phyloP scores from a whole-genome alignment of 2,888 invertebrate species.

The Hemistola chrysoprasaria region DNA sequence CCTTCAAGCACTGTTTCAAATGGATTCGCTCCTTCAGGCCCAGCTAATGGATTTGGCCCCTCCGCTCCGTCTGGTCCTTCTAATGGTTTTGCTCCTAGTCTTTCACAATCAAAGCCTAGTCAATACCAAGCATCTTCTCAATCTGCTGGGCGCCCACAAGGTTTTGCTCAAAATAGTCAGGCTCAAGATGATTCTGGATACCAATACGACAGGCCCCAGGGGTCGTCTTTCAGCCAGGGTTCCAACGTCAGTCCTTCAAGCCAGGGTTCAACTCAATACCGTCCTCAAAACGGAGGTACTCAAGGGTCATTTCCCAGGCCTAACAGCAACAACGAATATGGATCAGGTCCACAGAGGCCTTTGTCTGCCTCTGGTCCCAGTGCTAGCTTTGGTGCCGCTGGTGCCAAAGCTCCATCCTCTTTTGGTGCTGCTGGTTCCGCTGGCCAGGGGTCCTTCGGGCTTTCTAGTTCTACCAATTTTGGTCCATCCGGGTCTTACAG shows the following conservation, averaged over 20 bases:
- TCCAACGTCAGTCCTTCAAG: slow-evolving; percentile 3
- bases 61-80: slow-evolving; percentile 10
- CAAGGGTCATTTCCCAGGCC: slow-evolving; percentile 21
- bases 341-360: slow-evolving; percentile 8
- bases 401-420: not conserved
- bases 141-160: slow-evolving; percentile 25
- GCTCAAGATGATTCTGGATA: slow-evolving; percentile 38
- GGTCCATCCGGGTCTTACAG: no score
- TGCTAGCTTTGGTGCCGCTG: not conserved
- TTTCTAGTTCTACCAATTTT: slow-evolving; percentile 10
- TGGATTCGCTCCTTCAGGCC: slow-evolving; percentile 12
- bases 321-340: slow-evolving; percentile 12
- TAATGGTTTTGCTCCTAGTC: no score
- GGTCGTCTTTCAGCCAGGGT: slow-evolving; percentile 7
- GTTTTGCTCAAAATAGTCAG: slow-evolving; percentile 26
- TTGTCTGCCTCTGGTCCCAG: slow-evolving; percentile 21
- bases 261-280: slow-evolving; percentile 15
- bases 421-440: slow-evolving; percentile 2
- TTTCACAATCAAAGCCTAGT: slow-evolving; percentile 22
- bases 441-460: slow-evolving; percentile 15
- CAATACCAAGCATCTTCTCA: slow-evolving; percentile 31
- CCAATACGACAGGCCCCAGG: slow-evolving; percentile 39
- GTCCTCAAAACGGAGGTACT: slow-evolving; percentile 21
- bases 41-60: slow-evolving; percentile 6
- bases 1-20: slow-evolving; percentile 11